Conservation (phyloP, 2,113 vertebrate species). For the Orientallactaga bullata region DNA sequence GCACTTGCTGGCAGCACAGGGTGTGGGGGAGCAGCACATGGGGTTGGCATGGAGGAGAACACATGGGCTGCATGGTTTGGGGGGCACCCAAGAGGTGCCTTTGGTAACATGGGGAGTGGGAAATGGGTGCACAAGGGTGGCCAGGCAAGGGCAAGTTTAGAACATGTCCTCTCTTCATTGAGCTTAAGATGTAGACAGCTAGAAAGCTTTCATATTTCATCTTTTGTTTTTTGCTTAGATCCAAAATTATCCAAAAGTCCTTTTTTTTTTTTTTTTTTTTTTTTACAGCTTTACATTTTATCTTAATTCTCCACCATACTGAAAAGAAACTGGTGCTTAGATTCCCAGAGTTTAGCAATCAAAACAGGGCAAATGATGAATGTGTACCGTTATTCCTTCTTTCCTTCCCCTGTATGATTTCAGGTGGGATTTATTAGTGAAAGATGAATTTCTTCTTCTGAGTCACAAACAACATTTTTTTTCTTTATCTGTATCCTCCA, state of each 20-base stretch:
- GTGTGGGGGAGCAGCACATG: too few species aligned
- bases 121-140: too few species aligned
- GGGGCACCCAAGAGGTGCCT: too few species aligned
- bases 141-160: too few species aligned
- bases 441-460: constrained; percentile 88
- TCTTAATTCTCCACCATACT: constrained; percentile 56
- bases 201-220: not conserved
- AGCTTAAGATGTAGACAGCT: not conserved
- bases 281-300: constrained; percentile 15
- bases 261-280: not conserved
- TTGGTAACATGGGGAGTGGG: too few species aligned
- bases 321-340: constrained; percentile 64
- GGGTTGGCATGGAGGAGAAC: too few species aligned
- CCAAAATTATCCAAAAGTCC: not conserved
- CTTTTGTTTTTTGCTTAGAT: not conserved
- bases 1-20: too few species aligned
- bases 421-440: constrained; percentile 88
- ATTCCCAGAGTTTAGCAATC: constrained; percentile 81
- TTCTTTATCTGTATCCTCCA: constrained; percentile 82
- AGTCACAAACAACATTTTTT: constrained; percentile 84
- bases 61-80: too few species aligned
- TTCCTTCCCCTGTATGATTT: constrained; percentile 83
- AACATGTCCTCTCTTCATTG: not conserved
- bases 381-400: constrained; percentile 82
- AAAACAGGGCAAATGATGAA: constrained; percentile 84